A percentile compares a stretch with the other conserved stretches of the same genome.
phyloP scores from a whole-genome alignment of 2,888 invertebrate genomes.

The Macaria liturata region DNA sequence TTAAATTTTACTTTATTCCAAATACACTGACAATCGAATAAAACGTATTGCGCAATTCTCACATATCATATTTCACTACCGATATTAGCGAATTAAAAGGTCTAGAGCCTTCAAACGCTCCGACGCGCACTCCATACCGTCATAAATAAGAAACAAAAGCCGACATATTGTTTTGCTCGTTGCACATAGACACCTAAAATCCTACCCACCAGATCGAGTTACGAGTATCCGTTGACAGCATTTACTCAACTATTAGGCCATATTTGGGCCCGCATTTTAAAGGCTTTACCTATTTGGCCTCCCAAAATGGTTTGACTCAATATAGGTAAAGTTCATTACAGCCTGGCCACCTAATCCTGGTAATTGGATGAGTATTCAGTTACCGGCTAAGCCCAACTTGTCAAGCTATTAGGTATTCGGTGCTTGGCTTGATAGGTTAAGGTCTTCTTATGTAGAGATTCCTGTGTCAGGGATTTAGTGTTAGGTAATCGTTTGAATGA shows the following conservation, averaged over 20 bases:
- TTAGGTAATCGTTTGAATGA: too few relatives aligned
- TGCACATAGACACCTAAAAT: slow-evolving; percentile 60
- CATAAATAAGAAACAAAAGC: slow-evolving; percentile 34
- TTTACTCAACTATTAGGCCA: slow-evolving; percentile 70
- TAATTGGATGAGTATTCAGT: slow-evolving; percentile 68
- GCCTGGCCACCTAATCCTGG: slow-evolving; percentile 63
- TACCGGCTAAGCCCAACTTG: slow-evolving; percentile 49
- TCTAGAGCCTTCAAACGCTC: slow-evolving; percentile 16
- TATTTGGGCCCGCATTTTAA: slow-evolving; percentile 77
- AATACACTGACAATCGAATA: too few relatives aligned
- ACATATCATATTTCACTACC: too few relatives aligned
- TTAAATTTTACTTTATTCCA: too few relatives aligned
- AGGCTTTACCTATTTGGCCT: slow-evolving; percentile 76
- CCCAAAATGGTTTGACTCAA: slow-evolving; percentile 69
- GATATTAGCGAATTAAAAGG: neutral
- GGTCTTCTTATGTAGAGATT: neutral
- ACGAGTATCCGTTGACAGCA: slow-evolving; percentile 70
- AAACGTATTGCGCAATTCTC: too few relatives aligned
- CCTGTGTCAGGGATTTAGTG: neutral
- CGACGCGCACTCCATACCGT: slow-evolving; percentile 13
- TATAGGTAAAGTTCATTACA: slow-evolving; percentile 74
- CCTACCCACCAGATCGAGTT: slow-evolving; percentile 67
- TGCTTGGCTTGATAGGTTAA: slow-evolving; percentile 12
- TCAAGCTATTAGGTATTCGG: slow-evolving; percentile 24
- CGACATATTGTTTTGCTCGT: slow-evolving; percentile 47